phyloP scores from a whole-genome alignment of 2,888 invertebrate genomes.

The Apamea crenata region DNA sequence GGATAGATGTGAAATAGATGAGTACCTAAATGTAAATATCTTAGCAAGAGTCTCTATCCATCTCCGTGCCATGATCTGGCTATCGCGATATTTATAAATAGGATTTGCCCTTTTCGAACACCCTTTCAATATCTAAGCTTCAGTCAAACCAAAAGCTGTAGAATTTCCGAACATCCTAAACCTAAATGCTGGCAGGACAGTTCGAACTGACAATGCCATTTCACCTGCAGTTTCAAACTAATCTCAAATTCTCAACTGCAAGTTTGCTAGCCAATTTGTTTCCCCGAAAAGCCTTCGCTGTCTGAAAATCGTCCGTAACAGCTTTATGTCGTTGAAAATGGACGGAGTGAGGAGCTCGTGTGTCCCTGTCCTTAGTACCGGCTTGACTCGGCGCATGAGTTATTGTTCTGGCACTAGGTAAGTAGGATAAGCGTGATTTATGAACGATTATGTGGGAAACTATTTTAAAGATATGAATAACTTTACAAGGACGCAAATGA shows the following conservation, averaged over 20 bases:
- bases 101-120: background rate
- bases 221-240: conserved; percentile 38
- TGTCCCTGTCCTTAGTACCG: conserved; percentile 47
- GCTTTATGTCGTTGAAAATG: conserved; percentile 31
- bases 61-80: background rate
- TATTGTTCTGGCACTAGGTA: conserved; percentile 79
- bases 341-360: conserved; percentile 27
- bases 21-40: background rate
- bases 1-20: background rate
- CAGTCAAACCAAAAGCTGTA: background rate
- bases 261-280: conserved; percentile 40
- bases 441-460: conserved; percentile 54
- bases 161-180: background rate
- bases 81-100: background rate
- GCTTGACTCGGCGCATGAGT: conserved; percentile 71
- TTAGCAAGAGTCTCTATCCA: background rate
- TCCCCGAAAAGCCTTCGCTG: conserved; percentile 19
- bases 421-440: conserved; percentile 78
- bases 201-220: conserved; percentile 32
- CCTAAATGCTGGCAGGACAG: conserved; percentile 5
- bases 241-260: conserved; percentile 29
- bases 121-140: background rate
- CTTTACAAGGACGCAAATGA: background rate
- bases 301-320: background rate
- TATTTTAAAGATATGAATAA: conserved; percentile 37